A percentile compares a stretch with the other conserved stretches of the same genome.
Evolutionary conservation across 2,797 vertebrate species (phyloP).

Genomic region (Rhinoraja longicauda): DNA sequence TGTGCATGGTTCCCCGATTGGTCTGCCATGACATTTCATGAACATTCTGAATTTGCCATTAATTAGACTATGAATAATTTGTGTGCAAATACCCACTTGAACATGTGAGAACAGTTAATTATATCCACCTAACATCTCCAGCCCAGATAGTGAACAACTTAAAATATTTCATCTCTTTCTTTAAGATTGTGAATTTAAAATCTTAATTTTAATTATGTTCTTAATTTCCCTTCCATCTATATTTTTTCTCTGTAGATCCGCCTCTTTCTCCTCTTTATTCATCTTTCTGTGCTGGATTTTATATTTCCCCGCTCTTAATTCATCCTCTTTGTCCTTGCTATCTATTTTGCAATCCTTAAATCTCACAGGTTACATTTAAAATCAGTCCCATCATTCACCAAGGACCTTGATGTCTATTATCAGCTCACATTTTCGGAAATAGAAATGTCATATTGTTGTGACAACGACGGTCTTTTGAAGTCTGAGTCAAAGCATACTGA

Average conservation of each 20-base stretch:
- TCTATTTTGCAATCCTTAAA: not conserved
- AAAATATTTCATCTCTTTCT: not conserved
- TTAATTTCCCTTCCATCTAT: not conserved
- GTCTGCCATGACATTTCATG: not conserved
- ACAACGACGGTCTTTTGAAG: not conserved
- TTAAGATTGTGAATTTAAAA: not conserved
- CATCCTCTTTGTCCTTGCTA: not conserved
- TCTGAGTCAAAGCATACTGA: not conserved
- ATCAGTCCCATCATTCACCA: not conserved
- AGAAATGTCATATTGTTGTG: not conserved
- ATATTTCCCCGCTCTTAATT: not conserved
- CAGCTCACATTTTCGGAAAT: not conserved
- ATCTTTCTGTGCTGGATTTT: not conserved
- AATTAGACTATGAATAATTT: not conserved
- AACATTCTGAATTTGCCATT: not conserved
- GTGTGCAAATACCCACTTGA: not conserved
- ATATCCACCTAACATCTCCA: not conserved
- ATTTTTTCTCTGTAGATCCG: not conserved
- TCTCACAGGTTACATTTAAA: not conserved
- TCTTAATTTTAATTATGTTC: not conserved
- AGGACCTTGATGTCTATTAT: not conserved
- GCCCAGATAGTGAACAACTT: not conserved
- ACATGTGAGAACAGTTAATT: not conserved
- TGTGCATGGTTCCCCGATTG: not conserved
- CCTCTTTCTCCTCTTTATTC: not conserved